Conservation (phyloP, 2,113 vertebrate species). For the Cinclus mexicanus region DNA sequence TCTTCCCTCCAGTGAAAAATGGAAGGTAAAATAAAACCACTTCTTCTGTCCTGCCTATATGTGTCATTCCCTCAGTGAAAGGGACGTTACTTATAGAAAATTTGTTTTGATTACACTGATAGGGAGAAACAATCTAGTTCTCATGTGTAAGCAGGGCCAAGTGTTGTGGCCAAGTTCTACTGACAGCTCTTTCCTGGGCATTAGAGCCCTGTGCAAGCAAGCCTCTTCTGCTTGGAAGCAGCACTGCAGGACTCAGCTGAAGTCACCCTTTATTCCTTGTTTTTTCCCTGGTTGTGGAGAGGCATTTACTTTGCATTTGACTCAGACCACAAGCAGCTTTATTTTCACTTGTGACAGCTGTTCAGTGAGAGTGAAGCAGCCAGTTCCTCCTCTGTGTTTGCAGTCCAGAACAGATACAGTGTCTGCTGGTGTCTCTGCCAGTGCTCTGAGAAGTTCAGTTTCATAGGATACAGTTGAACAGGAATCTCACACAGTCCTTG, state of each 20-base stretch:
- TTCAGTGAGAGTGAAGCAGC: constrained; percentile 19
- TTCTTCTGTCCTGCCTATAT: background rate
- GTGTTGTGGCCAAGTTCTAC: background rate
- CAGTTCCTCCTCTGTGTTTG: background rate
- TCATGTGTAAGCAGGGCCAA: background rate
- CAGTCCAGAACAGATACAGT: background rate
- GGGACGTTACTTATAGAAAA: background rate
- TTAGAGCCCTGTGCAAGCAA: background rate
- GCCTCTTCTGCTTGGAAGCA: background rate
- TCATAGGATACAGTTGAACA: background rate
- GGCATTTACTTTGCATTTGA: constrained; percentile 8
- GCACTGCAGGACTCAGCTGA: background rate
- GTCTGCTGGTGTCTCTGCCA: background rate
- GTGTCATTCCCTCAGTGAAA: background rate
- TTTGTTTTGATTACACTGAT: background rate
- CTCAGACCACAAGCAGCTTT: constrained; percentile 22
- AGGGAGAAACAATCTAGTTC: background rate
- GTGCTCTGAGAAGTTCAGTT: background rate
- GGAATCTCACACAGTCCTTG: background rate
- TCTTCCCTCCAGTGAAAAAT: background rate
- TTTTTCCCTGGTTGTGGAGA: background rate
- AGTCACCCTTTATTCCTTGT: background rate
- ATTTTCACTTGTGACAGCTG: constrained; percentile 42
- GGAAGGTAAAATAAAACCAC: background rate
- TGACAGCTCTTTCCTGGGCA: background rate